A percentile compares a stretch with the other conserved stretches of the same genome.
These are phyloP conservation scores for Anoplolepis gracilipes DNA, from an alignment of 1,140 invertebrate species.

Conservation along the genomic window DNA sequence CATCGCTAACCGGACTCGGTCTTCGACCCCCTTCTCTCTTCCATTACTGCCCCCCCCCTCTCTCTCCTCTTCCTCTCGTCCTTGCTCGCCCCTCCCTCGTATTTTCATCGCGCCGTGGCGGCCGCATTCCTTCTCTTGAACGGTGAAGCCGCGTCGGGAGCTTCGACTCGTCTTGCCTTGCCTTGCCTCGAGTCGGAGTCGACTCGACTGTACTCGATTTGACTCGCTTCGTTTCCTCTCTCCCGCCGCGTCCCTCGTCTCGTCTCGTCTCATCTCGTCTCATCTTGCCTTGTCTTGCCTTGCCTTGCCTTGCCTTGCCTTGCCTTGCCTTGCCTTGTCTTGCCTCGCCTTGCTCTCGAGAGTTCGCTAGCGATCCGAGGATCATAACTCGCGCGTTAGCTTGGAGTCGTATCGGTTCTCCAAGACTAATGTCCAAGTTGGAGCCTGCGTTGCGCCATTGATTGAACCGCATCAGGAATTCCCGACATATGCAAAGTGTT, in stretches of 20 bases:
- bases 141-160: constrained; percentile 68
- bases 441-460: neutral
- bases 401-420: neutral
- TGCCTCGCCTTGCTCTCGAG: constrained; percentile 15
- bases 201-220: constrained; percentile 21
- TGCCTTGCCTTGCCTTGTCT: neutral
- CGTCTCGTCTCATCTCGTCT: neutral
- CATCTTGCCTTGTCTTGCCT: neutral
- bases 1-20: constrained; percentile 65
- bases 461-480: neutral
- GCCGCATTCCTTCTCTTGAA: constrained; percentile 83
- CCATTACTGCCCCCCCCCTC: constrained; percentile 28
- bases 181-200: constrained; percentile 42
- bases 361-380: constrained; percentile 15
- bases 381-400: constrained; percentile 9
- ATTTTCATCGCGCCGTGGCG: constrained; percentile 63
- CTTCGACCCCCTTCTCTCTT: constrained; percentile 72
- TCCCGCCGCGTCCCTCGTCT: neutral
- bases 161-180: constrained; percentile 61
- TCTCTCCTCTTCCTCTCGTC: constrained; percentile 47
- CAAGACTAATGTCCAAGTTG: constrained; percentile 15
- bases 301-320: neutral
- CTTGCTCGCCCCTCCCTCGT: constrained; percentile 44
- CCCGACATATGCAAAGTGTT: neutral
- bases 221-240: constrained; percentile 10